Percentiles rank a stretch among this genome's conserved stretches.
These are phyloP conservation scores for Poeciliopsis retropinna DNA, from an alignment of 2,113 vertebrate species.

Conservation along the genomic window DNA sequence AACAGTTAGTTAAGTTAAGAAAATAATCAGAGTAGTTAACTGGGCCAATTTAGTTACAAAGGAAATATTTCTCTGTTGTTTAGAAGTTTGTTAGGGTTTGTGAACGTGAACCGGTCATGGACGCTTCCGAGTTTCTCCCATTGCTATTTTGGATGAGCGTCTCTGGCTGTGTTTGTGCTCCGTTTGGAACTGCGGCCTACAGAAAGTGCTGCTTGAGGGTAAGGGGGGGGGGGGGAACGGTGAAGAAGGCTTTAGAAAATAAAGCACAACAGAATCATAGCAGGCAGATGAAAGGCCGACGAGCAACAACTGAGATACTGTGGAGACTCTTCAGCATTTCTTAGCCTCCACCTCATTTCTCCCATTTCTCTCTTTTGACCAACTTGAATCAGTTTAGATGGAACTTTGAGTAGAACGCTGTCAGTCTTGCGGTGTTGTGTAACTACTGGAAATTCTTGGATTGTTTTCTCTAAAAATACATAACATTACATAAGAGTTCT, in stretches of 20 bases:
- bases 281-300: not conserved
- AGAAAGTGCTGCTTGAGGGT: not conserved
- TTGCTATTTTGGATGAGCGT: not conserved
- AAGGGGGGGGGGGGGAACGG: not conserved
- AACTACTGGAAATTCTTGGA: not conserved
- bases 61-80: too few species aligned
- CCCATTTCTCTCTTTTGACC: not conserved
- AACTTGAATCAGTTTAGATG: not conserved
- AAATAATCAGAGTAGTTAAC: too few species aligned
- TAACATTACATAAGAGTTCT: not conserved
- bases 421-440: not conserved
- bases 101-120: not conserved
- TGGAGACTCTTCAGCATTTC: not conserved
- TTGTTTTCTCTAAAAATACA: not conserved
- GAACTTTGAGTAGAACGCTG: not conserved
- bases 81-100: too few species aligned
- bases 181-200: not conserved
- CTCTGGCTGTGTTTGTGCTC: not conserved
- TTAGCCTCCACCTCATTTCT: not conserved
- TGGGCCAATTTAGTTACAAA: too few species aligned
- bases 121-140: not conserved
- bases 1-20: too few species aligned
- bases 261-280: too few species aligned
- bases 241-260: not conserved
- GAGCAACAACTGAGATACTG: not conserved